These are phyloP conservation scores for Buteo buteo DNA, from an alignment of 2,113 vertebrate species.

Conservation along the genomic window DNA sequence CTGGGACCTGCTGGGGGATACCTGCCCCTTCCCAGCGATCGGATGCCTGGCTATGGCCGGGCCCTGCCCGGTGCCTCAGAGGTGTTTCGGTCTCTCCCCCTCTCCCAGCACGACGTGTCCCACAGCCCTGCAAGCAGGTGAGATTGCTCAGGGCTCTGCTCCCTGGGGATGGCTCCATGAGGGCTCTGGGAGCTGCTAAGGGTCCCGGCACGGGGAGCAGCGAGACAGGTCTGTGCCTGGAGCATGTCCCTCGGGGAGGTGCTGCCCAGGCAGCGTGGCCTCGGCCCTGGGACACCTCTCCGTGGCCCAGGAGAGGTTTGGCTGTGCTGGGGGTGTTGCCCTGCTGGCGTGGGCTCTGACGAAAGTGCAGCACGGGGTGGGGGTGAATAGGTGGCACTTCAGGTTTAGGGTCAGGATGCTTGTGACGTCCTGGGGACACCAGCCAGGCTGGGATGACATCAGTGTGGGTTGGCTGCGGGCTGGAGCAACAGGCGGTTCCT, in stretches of 20 bases:
- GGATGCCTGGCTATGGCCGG: background rate
- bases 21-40: background rate
- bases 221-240: background rate
- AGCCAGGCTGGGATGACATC: background rate
- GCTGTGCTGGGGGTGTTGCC: background rate
- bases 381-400: background rate
- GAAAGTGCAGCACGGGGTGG: fast-evolving
- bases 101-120: background rate
- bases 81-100: fast-evolving
- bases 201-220: fast-evolving
- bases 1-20: background rate
- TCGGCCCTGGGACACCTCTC: background rate
- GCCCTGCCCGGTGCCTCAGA: background rate
- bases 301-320: background rate
- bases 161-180: background rate
- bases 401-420: background rate
- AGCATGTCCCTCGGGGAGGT: background rate
- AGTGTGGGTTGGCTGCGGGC: background rate
- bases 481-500: background rate
- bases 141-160: background rate
- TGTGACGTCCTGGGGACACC: background rate
- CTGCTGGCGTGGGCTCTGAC: background rate
- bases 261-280: background rate
- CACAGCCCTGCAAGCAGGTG: background rate
- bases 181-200: background rate